Evolutionary conservation across 2,888 invertebrate species (phyloP), one percentile per base, ranked within the genome.

Genomic region (Caenorhabditis uteleia): DNA sequence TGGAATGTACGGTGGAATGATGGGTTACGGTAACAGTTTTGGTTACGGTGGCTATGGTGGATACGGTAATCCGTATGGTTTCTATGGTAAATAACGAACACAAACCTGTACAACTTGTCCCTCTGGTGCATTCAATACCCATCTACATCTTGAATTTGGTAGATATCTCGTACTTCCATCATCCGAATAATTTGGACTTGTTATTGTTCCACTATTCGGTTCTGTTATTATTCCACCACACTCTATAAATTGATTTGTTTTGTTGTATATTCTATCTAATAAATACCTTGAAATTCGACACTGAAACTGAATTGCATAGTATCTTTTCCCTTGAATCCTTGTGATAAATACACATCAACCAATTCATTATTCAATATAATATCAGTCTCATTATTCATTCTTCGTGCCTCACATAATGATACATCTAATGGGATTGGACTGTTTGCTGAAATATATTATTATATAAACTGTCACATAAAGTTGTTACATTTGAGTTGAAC

Each of bases 101-200:
- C 45, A 27, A 14, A 79, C 79, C 75, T 70, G 43, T 7, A 81
- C 68, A 48, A 77, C 59, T 55, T 68, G 59, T 18, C 79, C 79
- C 40, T 75, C 78, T 6, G 81, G 80, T 5, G 81, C 81, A 33
- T 57, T 49, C 8, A 81, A 58, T 42, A 69, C 26, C 81, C 81
- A 81, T 43, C 74, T 25, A 43, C 81, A 81, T 20, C 73, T 44
- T 10, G 68, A 61, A 49, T 77, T 68, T 29, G 73, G 50, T n/a
- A 69, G 44, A 61, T 81, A 81, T 26, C 54, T 56, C 5, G 34
- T 21, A 6, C 45, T 44, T 7, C 58, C 58, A n/a, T 44, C 71
- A 3, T 49, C 68, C n/a, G 39, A 64, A n/a, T n/a, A 77, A 36
- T 70, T 69, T 23, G 73, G 70, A 27, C 67, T 67, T 5, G 54